Base-by-base conservation (phyloP, 2,113 vertebrate genomes). In the Oxygymnocypris stewartii region DNA sequence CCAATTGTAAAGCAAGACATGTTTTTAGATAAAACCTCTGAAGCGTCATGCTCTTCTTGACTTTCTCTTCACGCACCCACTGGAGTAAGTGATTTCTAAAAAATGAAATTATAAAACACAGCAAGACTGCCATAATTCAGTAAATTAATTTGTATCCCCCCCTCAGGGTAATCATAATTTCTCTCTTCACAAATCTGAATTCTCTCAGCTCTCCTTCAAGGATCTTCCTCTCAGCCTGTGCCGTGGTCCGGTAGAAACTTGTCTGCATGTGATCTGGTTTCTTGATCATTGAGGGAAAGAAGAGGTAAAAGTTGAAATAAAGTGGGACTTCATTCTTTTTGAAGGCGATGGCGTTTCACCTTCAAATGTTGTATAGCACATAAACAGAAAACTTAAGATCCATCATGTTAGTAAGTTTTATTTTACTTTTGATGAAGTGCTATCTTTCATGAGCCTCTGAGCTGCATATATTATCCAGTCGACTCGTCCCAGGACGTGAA, bases 381-480 rank as follows among this genome's bases (percentile, higher is more conserved):
- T 80, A 80, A 86, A 74, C 28, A 74, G 6, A 61, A 81, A 65
- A 73, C 51, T 18, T 59, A 61, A 80, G 67, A 12, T 51, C 16
- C 16, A 49, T 47, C 20, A 10, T 74, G 67, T 35, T 18, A 51
- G 47, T 13, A 73, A 49, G 47, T 71, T 84, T 35, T 25, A 3
- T 54, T 71, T 63, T 28, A 23, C 23, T 81, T 44, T 12, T 75
- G 71, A 75, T 13, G 57, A 42, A 44, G 35, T 80, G 16, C 61
- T 63, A 42, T 44, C 57, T 81, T 81, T 81, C 65, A 81, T 63
- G n/a, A 25, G 57, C 57, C 79, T 63, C 79, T 81, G 23, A 81
- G 57, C 57, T 81, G 79, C 79, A 81, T 81, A 40, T 61, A 65
- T 81, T 63, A 81, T 81, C 79, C n/a, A 44, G 79, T 81, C 37